Percentiles rank a stretch among this genome's conserved stretches.
These are phyloP conservation scores for Picathartes gymnocephalus DNA, from an alignment of 2,113 vertebrate species.

Conservation along the genomic window DNA sequence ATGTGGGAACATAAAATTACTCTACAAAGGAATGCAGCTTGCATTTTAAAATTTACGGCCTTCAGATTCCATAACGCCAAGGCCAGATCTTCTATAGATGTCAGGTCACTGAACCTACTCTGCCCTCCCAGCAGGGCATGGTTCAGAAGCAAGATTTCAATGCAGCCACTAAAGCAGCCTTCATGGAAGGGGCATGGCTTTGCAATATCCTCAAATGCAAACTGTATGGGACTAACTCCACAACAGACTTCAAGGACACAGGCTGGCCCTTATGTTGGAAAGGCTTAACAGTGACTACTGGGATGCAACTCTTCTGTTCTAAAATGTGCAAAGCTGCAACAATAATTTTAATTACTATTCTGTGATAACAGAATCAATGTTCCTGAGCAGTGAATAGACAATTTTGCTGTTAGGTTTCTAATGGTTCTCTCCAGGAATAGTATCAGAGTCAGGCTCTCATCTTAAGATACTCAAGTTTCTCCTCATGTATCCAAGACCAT, in stretches of 20 bases:
- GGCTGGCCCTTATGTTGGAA: not conserved
- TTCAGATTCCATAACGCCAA: conserved; percentile 25
- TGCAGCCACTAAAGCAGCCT: not conserved
- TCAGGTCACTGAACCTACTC: not conserved
- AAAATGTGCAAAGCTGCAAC: not conserved
- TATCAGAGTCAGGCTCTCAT: not conserved
- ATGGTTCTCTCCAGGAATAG: not conserved
- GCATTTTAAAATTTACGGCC: conserved; percentile 43
- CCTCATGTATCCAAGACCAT: not conserved
- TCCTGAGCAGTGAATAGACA: not conserved
- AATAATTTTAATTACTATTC: not conserved
- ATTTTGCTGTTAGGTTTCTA: not conserved
- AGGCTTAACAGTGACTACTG: not conserved
- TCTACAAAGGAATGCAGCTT: conserved; percentile 13
- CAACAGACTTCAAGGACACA: not conserved
- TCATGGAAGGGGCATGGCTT: accelerated
- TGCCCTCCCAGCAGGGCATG: not conserved
- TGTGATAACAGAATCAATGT: not conserved
- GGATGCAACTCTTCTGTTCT: not conserved
- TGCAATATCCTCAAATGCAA: not conserved
- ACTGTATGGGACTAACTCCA: not conserved
- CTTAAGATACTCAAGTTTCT: not conserved
- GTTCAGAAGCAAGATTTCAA: not conserved
- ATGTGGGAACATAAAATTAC: conserved; percentile 19
- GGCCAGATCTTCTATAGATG: not conserved